Conservation (phyloP, 2,797 vertebrate species). For the Kryptolebias ocellatus region DNA sequence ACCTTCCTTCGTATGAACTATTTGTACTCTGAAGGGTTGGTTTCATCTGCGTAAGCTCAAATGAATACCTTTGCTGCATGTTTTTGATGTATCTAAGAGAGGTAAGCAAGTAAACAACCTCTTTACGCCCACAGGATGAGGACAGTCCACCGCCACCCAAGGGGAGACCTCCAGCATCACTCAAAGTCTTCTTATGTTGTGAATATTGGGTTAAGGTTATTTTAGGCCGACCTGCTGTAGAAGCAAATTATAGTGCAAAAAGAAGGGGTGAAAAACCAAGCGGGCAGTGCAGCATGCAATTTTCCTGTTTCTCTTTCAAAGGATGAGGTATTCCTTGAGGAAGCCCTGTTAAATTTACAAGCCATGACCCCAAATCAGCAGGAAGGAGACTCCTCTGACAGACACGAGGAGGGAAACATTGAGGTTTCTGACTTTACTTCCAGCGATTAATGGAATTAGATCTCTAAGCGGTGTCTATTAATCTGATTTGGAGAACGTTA, state of each 20-base stretch:
- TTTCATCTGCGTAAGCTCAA: slow-evolving; percentile 36
- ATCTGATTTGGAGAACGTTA: slow-evolving; percentile 8
- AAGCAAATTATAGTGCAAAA: slow-evolving; percentile 78
- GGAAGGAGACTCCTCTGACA: slow-evolving; percentile 59
- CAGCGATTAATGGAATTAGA: slow-evolving; percentile 36
- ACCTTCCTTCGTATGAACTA: slow-evolving; percentile 17
- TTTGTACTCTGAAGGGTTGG: slow-evolving; percentile 4
- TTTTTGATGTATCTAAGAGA: slow-evolving; percentile 52
- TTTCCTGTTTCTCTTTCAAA: slow-evolving; percentile 83
- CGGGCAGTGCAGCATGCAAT: slow-evolving; percentile 78
- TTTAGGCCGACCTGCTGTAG: slow-evolving; percentile 78
- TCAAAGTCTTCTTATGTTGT: slow-evolving; percentile 73
- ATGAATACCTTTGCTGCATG: slow-evolving; percentile 34
- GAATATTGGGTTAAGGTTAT: slow-evolving; percentile 84
- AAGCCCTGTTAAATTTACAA: slow-evolving; percentile 80
- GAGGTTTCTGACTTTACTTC: slow-evolving; percentile 41
- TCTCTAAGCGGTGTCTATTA: slow-evolving; percentile 7
- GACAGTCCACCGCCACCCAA: slow-evolving; percentile 77
- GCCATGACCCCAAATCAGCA: slow-evolving; percentile 75
- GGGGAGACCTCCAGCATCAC: slow-evolving; percentile 82
- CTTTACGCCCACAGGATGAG: slow-evolving; percentile 48
- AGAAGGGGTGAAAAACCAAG: slow-evolving; percentile 69
- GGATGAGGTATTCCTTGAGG: slow-evolving; percentile 81
- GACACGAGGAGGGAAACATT: slow-evolving; percentile 39
- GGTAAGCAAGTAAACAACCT: slow-evolving; percentile 73